phyloP scores from a whole-genome alignment of 2,113 vertebrate species.

The Heteronetta atricapilla region DNA sequence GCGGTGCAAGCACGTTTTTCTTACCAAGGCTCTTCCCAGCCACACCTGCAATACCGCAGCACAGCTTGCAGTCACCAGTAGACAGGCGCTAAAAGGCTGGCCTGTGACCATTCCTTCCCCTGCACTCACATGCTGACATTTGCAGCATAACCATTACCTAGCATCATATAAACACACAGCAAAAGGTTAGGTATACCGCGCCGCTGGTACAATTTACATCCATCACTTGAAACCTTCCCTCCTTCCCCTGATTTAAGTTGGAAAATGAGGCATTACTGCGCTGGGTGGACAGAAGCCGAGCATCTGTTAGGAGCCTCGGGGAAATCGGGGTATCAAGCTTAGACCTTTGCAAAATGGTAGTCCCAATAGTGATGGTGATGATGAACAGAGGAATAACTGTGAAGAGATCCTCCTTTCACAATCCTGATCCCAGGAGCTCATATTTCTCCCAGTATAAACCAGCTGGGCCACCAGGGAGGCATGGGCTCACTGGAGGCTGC shows the following conservation, averaged over 20 bases:
- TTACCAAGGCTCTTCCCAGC: background rate
- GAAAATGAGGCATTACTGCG: background rate
- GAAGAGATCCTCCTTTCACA: background rate
- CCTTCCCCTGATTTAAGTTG: background rate
- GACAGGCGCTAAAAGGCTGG: background rate
- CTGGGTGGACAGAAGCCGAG: background rate
- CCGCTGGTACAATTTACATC: background rate
- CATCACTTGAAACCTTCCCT: background rate
- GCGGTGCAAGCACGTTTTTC: accelerated
- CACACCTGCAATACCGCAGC: background rate
- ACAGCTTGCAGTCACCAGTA: background rate
- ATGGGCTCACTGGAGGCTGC: background rate
- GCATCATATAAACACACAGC: background rate
- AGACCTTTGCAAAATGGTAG: background rate
- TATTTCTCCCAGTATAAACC: background rate
- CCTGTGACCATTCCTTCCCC: background rate
- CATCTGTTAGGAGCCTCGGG: background rate
- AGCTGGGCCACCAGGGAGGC: background rate
- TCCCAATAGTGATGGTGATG: background rate
- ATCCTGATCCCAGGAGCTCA: accelerated
- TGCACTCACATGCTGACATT: background rate
- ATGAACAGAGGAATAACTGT: background rate
- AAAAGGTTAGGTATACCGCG: background rate
- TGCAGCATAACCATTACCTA: background rate
- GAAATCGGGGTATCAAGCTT: background rate